Conservation (phyloP, 2,113 vertebrate genomes). For the Bagarius yarrelli region DNA sequence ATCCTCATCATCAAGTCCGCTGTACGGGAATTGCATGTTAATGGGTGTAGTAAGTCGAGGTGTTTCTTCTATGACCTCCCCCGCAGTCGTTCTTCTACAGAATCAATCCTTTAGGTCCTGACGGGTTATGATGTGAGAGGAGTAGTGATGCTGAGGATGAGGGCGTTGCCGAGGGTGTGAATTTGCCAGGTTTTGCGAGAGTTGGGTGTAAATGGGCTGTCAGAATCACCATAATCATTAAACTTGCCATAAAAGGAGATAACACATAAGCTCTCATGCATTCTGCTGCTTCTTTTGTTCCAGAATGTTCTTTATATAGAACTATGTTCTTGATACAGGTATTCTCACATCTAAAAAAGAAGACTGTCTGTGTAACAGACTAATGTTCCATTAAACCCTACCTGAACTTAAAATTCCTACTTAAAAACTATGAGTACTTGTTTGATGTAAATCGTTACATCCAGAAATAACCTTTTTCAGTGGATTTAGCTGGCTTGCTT, state of each 20-base stretch:
- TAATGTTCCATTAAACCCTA: neutral
- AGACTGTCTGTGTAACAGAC: neutral
- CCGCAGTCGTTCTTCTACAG: constrained; percentile 1
- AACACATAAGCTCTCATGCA: neutral
- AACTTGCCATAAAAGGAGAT: constrained; percentile 30
- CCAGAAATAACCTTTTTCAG: neutral
- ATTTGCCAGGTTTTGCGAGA: constrained; percentile 23
- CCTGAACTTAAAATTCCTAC: neutral
- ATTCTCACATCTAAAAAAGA: too few species aligned
- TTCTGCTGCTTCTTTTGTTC: neutral
- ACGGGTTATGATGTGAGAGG: constrained; percentile 11
- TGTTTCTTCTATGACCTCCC: constrained; percentile 29
- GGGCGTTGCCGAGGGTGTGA: constrained; percentile 20
- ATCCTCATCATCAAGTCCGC: constrained; percentile 17
- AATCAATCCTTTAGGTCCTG: constrained; percentile 24
- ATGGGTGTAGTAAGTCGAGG: neutral
- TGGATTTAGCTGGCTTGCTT: neutral
- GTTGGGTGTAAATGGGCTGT: constrained; percentile 38
- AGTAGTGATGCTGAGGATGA: constrained; percentile 13
- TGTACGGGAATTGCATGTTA: neutral
- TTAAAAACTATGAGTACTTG: neutral
- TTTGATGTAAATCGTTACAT: neutral
- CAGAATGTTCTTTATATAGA: neutral
- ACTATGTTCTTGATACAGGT: neutral
- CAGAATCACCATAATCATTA: constrained; percentile 37